Evolutionary conservation across 1,140 invertebrate species (phyloP).

Genomic region (Zaprionus ornatus): DNA sequence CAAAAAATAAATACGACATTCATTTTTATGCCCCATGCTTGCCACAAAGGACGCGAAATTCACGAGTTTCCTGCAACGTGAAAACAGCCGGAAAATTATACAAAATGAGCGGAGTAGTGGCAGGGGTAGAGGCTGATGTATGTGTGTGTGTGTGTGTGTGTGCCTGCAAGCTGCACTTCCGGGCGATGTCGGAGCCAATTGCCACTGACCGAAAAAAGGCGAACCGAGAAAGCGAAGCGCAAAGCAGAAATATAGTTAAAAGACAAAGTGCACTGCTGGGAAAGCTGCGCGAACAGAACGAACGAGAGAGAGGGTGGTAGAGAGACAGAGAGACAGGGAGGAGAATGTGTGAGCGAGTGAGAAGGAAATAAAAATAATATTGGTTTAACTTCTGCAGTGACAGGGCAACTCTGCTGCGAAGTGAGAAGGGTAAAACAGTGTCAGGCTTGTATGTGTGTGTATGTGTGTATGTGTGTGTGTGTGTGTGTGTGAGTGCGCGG

Average conservation of each 20-base stretch:
- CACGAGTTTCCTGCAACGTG: constrained; percentile 68
- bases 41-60: constrained; percentile 61
- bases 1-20: constrained; percentile 66
- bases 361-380: constrained; percentile 55
- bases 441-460: not conserved
- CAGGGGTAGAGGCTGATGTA: not conserved
- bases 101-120: constrained; percentile 16
- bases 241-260: constrained; percentile 40
- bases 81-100: constrained; percentile 76
- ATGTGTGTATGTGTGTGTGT: not conserved
- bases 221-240: constrained; percentile 45
- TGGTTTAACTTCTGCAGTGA: constrained; percentile 66
- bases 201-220: constrained; percentile 75
- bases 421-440: too few species aligned
- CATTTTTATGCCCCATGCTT: constrained; percentile 59
- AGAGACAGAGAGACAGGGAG: not conserved
- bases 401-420: constrained; percentile 2
- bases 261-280: constrained; percentile 61
- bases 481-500: not conserved
- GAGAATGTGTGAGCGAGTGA: not conserved
- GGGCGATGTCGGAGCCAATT: constrained; percentile 61
- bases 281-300: not conserved
- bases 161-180: constrained; percentile 41
- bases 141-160: constrained; percentile 1
- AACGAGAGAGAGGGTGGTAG: not conserved